A percentile compares a stretch with the other conserved stretches of the same genome.
Conservation (phyloP, 2,797 vertebrate genomes). For the Smutsia temminckii region DNA sequence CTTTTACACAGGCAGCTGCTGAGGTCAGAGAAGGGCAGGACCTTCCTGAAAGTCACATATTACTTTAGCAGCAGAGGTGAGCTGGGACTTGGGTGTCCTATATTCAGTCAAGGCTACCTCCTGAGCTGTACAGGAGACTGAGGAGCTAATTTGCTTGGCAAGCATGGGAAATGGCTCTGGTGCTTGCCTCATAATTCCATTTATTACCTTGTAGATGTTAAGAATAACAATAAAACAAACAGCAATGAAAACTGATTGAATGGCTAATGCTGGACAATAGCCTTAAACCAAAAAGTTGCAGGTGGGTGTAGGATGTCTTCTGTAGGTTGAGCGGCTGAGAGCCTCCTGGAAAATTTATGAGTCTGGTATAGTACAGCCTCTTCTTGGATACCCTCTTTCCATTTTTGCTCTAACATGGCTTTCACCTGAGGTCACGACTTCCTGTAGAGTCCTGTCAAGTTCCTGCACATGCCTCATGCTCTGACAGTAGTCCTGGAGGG, state of each 20-base stretch:
- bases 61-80: neutral
- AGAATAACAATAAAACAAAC: neutral
- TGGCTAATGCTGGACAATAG: neutral
- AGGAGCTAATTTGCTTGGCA: neutral
- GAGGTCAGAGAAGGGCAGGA: neutral
- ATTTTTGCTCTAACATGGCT: neutral
- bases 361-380: neutral
- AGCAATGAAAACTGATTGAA: neutral
- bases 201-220: neutral
- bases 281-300: neutral
- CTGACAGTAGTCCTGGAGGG: neutral
- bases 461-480: neutral
- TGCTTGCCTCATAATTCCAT: neutral
- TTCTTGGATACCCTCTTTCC: neutral
- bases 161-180: neutral
- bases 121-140: neutral
- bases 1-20: neutral
- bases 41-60: neutral
- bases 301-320: neutral
- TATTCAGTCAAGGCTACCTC: neutral
- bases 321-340: neutral
- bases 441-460: neutral
- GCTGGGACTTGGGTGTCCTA: neutral
- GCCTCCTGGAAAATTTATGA: neutral
- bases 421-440: neutral